Base-by-base conservation (phyloP, 1,140 invertebrate species). In the Battus philenor region DNA sequence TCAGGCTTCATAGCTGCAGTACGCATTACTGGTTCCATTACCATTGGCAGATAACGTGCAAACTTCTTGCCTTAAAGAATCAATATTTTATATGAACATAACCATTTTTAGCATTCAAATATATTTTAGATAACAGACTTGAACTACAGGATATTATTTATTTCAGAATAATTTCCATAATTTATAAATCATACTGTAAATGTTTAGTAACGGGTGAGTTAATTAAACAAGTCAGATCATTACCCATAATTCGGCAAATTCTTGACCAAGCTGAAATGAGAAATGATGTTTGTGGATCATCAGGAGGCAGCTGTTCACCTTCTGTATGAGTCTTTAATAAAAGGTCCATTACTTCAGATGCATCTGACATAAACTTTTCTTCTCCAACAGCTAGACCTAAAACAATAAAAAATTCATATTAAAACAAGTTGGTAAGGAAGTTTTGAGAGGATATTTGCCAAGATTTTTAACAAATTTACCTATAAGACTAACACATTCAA, bases 211-310 rank as follows among this genome's bases (percentile, higher is more conserved):
- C n/a, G n/a, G n/a, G n/a, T n/a, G n/a, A n/a, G n/a, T n/a, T n/a
- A n/a, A n/a, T n/a, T n/a, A n/a, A n/a, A n/a, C n/a, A n/a, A n/a
- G n/a, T n/a, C n/a, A n/a, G n/a, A 1, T 43, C 4, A 50, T 78
- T 87, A 84, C 95, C 97, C 58, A 99, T 88, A 58, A 99, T 97
- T 86, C 98, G 98, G 84, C 98, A 99, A 77, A 99, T 98, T 62
- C 98, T 89, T 0, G 98, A 97, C 98, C 98, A 99, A 0, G 98
- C 97, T 2, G 97, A 97, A 47, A 99, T 99, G 73, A 99, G 92
- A 86, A 99, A 99, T 7, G 96, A 97, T 13, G 97, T 94, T 86
- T 99, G 97, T 1, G 97, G 97, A 89, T 99, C 97, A 81, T 99
- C 97, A 59, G 97, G 96, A 1, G 94, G 91, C 49, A 97, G 76